Conservation (phyloP, 2,797 vertebrate genomes). For the Decapterus maruadsi region DNA sequence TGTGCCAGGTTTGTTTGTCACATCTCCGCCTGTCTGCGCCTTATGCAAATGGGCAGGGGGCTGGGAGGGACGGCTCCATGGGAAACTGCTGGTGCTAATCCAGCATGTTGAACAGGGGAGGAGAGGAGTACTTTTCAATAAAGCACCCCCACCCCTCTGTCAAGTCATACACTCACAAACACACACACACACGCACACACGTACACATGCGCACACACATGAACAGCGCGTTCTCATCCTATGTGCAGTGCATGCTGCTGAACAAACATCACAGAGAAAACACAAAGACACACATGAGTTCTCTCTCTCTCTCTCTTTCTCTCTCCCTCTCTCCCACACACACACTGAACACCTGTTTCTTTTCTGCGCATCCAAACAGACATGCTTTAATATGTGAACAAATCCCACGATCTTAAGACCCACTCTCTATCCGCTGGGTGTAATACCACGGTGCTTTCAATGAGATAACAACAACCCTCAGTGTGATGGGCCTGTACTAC, state of each 20-base stretch:
- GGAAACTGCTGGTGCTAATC: slow-evolving; percentile 89
- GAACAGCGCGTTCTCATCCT: slow-evolving; percentile 53
- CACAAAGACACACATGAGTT: slow-evolving; percentile 66
- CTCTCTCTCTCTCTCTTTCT: not conserved
- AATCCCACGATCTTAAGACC: slow-evolving; percentile 87
- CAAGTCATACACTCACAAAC: slow-evolving; percentile 72
- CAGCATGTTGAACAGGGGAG: slow-evolving; percentile 87
- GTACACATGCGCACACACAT: slow-evolving; percentile 41
- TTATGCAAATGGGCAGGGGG: slow-evolving; percentile 85
- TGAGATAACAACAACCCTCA: slow-evolving; percentile 79
- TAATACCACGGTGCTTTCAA: slow-evolving; percentile 77
- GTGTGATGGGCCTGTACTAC: slow-evolving; percentile 71
- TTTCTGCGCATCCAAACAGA: slow-evolving; percentile 81
- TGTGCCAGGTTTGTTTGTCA: slow-evolving; percentile 89
- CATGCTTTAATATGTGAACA: slow-evolving; percentile 83
- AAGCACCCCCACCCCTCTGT: slow-evolving; percentile 76
- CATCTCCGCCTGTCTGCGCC: slow-evolving; percentile 87
- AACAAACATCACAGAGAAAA: slow-evolving; percentile 66
- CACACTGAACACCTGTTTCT: slow-evolving; percentile 86
- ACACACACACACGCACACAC: slow-evolving; percentile 47
- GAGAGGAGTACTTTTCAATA: slow-evolving; percentile 86
- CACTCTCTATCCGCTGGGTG: slow-evolving; percentile 70
- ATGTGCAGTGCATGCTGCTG: slow-evolving; percentile 39
- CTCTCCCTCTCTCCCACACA: slow-evolving; percentile 50
- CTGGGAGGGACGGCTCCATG: slow-evolving; percentile 82